Percentiles rank a stretch among this genome's conserved stretches.
phyloP scores from a whole-genome alignment of 2,113 vertebrate species.

The Chascanopsetta lugubris region DNA sequence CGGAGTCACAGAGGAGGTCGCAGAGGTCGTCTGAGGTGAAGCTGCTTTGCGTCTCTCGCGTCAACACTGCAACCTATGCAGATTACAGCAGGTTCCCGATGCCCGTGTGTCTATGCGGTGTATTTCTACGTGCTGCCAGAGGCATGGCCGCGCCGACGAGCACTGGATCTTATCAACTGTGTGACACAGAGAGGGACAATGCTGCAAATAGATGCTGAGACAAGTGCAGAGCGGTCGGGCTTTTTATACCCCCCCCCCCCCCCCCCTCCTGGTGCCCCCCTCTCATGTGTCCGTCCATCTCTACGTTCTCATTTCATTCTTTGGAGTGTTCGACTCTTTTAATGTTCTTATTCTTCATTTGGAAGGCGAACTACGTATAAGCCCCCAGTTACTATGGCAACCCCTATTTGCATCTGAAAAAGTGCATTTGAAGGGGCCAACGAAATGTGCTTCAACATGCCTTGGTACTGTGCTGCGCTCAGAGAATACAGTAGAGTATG shows the following conservation, averaged over 20 bases:
- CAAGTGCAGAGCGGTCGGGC: slow-evolving; percentile 64
- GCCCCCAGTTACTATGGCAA: slow-evolving; percentile 84
- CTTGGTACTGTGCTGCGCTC: slow-evolving; percentile 57
- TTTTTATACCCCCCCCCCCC: slow-evolving; percentile 74
- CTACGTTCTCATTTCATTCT: slow-evolving; percentile 67
- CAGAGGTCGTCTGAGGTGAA: slow-evolving; percentile 52
- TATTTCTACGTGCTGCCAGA: slow-evolving; percentile 38
- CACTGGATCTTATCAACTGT: slow-evolving; percentile 71
- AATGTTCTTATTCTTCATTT: slow-evolving; percentile 77
- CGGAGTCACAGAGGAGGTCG: slow-evolving; percentile 31
- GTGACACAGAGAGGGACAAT: slow-evolving; percentile 76
- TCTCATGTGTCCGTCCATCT: too few species aligned
- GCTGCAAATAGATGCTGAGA: slow-evolving; percentile 74
- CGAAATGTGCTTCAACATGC: slow-evolving; percentile 71
- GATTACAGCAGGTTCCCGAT: slow-evolving; percentile 36
- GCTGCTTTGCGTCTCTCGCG: slow-evolving; percentile 37
- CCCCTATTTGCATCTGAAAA: slow-evolving; percentile 83
- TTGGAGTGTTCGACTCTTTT: slow-evolving; percentile 77
- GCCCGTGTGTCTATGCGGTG: background rate
- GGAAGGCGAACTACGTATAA: slow-evolving; percentile 78
- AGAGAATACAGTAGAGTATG: slow-evolving; percentile 40
- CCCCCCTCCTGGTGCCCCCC: slow-evolving; percentile 1
- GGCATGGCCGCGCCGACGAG: slow-evolving; percentile 50
- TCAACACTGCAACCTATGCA: slow-evolving; percentile 33
- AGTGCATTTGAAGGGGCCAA: slow-evolving; percentile 73